Conservation (phyloP, 2,113 vertebrate genomes). For the Coptodon rendalli region DNA sequence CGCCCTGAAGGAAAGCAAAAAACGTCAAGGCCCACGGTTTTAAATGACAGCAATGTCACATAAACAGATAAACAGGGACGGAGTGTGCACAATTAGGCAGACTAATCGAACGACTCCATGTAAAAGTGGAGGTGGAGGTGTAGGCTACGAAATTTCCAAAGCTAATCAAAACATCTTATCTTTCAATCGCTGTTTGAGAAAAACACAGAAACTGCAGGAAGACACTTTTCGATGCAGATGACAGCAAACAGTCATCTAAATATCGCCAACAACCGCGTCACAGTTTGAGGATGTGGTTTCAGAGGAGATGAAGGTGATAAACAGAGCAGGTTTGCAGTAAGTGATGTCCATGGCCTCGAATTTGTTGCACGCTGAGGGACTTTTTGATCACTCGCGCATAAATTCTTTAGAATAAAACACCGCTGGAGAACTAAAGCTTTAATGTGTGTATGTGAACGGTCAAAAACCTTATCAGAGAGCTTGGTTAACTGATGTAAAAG, state of each 20-base stretch:
- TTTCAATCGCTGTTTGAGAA: background rate
- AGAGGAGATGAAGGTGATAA: constrained; percentile 2
- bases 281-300: constrained; percentile 36
- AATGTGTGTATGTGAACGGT: background rate
- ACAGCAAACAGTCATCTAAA: background rate
- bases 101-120: background rate
- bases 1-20: constrained; percentile 61
- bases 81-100: background rate
- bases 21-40: background rate
- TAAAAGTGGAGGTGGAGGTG: background rate
- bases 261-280: background rate
- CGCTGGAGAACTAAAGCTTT: background rate
- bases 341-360: background rate
- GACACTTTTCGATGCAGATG: background rate
- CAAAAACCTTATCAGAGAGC: background rate
- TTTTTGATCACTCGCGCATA: background rate
- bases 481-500: too few relatives aligned
- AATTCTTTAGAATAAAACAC: background rate
- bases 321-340: background rate
- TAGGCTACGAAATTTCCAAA: background rate
- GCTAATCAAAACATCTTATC: background rate
- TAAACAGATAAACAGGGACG: background rate
- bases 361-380: background rate
- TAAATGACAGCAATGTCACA: background rate
- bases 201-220: background rate